Conservation (phyloP, 2,113 vertebrate genomes). For the Entelurus aequoreus region DNA sequence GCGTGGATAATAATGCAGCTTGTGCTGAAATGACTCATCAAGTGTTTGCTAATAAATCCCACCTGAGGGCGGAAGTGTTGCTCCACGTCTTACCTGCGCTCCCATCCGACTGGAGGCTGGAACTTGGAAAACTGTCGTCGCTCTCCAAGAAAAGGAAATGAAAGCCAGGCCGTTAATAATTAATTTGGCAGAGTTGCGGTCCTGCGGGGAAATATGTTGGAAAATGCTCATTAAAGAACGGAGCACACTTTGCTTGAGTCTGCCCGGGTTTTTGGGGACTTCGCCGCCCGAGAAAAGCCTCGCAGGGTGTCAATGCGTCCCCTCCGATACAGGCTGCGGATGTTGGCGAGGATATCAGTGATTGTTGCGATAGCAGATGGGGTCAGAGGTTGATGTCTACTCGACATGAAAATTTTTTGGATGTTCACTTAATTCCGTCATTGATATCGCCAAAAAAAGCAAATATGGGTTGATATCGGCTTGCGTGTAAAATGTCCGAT, state of each 20-base stretch:
- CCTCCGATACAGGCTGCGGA: constrained; percentile 39
- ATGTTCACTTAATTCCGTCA: too few relatives aligned
- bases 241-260: constrained; percentile 58
- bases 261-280: constrained; percentile 63
- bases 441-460: too few relatives aligned
- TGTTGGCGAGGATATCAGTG: background rate
- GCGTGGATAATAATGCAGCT: constrained; percentile 19
- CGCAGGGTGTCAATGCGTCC: constrained; percentile 64
- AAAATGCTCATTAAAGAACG: constrained; percentile 72
- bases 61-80: constrained; percentile 27
- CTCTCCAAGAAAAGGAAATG: constrained; percentile 49
- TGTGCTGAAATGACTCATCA: constrained; percentile 45
- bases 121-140: constrained; percentile 33
- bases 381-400: background rate
- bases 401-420: too few relatives aligned
- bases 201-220: constrained; percentile 64
- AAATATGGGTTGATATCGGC: too few relatives aligned
- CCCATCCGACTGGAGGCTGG: constrained; percentile 22
- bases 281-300: constrained; percentile 50
- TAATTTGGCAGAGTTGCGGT: constrained; percentile 58
- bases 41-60: constrained; percentile 40
- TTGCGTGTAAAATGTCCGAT: too few relatives aligned
- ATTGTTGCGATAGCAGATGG: background rate
- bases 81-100: constrained; percentile 30
- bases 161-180: constrained; percentile 62